Evolutionary conservation across 2,113 vertebrate genomes (phyloP), one percentile per base, ranked within the genome.

Genomic region (Chaenocephalus aceratus): DNA sequence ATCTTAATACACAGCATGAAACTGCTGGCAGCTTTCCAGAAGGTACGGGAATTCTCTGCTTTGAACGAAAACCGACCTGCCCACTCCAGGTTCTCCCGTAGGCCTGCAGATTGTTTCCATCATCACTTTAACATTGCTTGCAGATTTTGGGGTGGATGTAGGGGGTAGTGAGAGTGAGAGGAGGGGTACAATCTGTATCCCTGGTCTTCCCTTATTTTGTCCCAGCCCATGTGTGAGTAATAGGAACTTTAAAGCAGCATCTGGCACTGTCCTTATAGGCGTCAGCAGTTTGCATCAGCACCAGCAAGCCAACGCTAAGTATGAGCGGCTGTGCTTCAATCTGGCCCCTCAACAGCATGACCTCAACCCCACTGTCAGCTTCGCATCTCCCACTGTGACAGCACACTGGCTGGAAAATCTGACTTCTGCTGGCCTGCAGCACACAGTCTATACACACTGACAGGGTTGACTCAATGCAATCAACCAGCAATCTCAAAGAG

Each of bases 211-310:
- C 79, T 82, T 56, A 72, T 70, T 86, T 70, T 67, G 62, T 83
- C 82, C 80, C 62, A 54, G 70, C 80, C 81, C 51, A 18, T 76
- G 86, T 79, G 80, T 94, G 92, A 93, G 90, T 94, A 88, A 94
- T 86, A 87, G 68, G 52, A 88, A 87, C 84, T 92, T 90, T 93
- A 94, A 95, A 91, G 88, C 75, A 88, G 89, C 94, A 94, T 95
- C 88, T 94, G 94, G 83, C 36, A 30, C 83, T 53, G 77, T 88
- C 89, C 86, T 88, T 68, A 86, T 73, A 80, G 82, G 87, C 92
- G 88, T 91, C 93, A 94, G 91, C 77, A 69, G 86, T 83, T 84
- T 89, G 91, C 93, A 89, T 92, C 91, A 90, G 84, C 85, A 86
- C 66, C 86, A 61, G 76, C 14, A 10, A 83, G 86, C 84, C 72